phyloP scores from a whole-genome alignment of 2,888 invertebrate species.

The Latrodectus elegans region DNA sequence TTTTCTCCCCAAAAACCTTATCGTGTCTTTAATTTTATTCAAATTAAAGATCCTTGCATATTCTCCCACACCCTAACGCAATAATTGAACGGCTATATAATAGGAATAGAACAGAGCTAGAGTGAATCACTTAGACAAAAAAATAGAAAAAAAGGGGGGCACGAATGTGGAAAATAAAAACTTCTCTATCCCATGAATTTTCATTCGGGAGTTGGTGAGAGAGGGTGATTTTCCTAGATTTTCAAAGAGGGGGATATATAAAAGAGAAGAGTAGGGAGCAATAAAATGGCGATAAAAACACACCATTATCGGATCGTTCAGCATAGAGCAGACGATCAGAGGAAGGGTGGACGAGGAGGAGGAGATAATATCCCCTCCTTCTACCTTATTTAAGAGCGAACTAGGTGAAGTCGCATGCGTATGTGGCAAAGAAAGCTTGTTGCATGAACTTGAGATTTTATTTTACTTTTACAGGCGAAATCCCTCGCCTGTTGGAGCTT shows the following conservation, averaged over 20 bases:
- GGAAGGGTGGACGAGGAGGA: slow-evolving; percentile 1
- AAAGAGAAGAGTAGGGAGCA: slow-evolving; percentile 32
- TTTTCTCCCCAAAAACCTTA: slow-evolving; percentile 20
- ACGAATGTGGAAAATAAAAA: slow-evolving; percentile 42
- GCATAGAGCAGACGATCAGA: slow-evolving; percentile 14
- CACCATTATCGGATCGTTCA: slow-evolving; percentile 64
- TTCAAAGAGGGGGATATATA: slow-evolving; percentile 42
- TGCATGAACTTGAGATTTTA: slow-evolving; percentile 25
- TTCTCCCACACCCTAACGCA: background rate
- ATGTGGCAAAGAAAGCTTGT: too few relatives aligned
- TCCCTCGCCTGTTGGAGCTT: slow-evolving; percentile 35
- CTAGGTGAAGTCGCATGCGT: background rate
- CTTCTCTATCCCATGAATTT: slow-evolving; percentile 55
- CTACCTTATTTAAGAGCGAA: slow-evolving; percentile 6
- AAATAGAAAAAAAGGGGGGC: background rate
- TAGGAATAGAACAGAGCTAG: slow-evolving; percentile 18
- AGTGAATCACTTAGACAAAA: slow-evolving; percentile 7
- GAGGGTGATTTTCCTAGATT: slow-evolving; percentile 30
- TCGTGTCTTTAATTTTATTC: slow-evolving; percentile 54
- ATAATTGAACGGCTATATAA: slow-evolving; percentile 43
- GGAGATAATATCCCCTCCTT: slow-evolving; percentile 24
- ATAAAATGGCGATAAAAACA: slow-evolving; percentile 68
- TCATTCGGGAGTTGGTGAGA: slow-evolving; percentile 55
- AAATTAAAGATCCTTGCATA: slow-evolving; percentile 32
- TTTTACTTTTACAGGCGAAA: slow-evolving; percentile 26